These are phyloP conservation scores for Corythaixoides concolor DNA, from an alignment of 2,113 vertebrate genomes.

Conservation along the genomic window DNA sequence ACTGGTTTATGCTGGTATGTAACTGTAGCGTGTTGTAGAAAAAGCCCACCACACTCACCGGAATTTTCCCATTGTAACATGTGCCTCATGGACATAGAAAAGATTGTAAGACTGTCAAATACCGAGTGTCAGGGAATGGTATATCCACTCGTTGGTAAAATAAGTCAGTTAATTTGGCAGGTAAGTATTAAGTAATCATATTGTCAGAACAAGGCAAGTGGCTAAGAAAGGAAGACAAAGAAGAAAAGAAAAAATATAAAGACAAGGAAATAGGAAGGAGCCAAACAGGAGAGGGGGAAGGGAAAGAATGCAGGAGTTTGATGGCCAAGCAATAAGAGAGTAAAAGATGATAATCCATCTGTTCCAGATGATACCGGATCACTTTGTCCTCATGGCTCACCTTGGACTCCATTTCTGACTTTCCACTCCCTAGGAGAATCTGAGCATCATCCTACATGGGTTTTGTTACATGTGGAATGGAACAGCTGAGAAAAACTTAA, in stretches of 20 bases:
- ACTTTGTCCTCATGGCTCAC: rapidly evolving
- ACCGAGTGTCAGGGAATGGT: constrained; percentile 69
- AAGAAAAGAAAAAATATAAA: constrained; percentile 51
- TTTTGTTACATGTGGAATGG: neutral
- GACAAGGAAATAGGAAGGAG: constrained; percentile 46
- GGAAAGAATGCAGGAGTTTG: neutral
- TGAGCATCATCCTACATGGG: neutral
- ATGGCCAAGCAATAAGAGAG: neutral
- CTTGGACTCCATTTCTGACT: neutral
- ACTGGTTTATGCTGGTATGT: constrained; percentile 31
- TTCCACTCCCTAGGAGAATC: neutral
- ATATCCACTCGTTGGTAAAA: constrained; percentile 79
- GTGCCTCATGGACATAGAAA: constrained; percentile 64
- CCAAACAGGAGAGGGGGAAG: neutral
- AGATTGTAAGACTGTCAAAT: constrained; percentile 70
- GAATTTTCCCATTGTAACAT: constrained; percentile 39
- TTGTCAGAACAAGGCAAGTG: constrained; percentile 73
- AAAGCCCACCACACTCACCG: constrained; percentile 8
- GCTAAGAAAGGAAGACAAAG: constrained; percentile 75
- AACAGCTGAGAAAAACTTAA: neutral
- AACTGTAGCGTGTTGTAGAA: neutral
- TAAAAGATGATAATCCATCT: neutral
- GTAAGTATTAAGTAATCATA: constrained; percentile 81
- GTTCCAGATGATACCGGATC: neutral
- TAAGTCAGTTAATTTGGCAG: constrained; percentile 84